Conservation (phyloP, 2,113 vertebrate species). For the Spea multiplicata region DNA sequence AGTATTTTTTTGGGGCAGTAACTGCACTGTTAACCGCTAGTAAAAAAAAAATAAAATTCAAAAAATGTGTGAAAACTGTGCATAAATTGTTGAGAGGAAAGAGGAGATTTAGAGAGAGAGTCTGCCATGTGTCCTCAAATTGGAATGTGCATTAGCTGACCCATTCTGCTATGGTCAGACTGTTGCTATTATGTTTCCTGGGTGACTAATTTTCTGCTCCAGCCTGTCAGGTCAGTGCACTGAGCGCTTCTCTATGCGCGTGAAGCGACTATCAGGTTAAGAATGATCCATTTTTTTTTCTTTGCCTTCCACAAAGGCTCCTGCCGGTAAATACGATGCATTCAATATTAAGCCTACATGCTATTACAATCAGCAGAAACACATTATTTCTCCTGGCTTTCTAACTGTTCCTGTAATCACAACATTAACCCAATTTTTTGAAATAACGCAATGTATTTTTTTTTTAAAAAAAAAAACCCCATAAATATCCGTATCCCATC, state of each 20-base stretch:
- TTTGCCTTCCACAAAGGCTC: background rate
- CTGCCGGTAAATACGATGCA: background rate
- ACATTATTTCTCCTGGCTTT: too few species aligned
- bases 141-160: conserved; percentile 47
- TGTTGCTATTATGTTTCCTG: conserved; percentile 46
- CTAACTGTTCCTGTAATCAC: background rate
- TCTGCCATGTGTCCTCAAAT: conserved; percentile 47
- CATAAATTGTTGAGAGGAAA: conserved; percentile 24
- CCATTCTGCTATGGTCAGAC: conserved; percentile 36
- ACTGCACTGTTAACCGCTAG: background rate
- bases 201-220: conserved; percentile 47
- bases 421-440: too few species aligned
- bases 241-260: background rate
- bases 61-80: background rate
- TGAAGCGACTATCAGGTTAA: background rate
- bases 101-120: conserved; percentile 20
- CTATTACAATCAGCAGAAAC: background rate
- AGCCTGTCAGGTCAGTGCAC: conserved; percentile 30
- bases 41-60: background rate
- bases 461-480: background rate
- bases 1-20: background rate
- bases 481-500: background rate
- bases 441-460: too few species aligned
- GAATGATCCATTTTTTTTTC: background rate
- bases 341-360: background rate